Conservation (phyloP, 2,888 invertebrate species). For the Actias luna region DNA sequence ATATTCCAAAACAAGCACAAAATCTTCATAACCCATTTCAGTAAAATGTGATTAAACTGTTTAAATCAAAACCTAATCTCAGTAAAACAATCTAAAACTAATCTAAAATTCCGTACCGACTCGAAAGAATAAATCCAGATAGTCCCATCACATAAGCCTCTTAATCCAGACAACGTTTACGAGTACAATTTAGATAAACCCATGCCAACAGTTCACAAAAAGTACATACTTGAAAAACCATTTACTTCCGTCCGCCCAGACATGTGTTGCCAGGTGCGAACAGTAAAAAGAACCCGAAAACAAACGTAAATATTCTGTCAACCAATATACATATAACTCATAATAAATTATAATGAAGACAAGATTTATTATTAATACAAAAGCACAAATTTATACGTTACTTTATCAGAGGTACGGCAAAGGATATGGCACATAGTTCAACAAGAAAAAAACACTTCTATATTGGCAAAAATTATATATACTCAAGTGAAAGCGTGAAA, state of each 20-base stretch:
- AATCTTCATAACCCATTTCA: background rate
- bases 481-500: too few relatives aligned
- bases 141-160: background rate
- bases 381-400: too few relatives aligned
- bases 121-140: background rate
- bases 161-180: slow-evolving; percentile 9
- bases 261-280: background rate
- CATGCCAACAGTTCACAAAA: slow-evolving; percentile 25
- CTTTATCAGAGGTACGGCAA: too few relatives aligned
- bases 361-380: too few relatives aligned
- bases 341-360: too few relatives aligned
- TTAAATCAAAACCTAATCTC: background rate
- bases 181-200: slow-evolving; percentile 32
- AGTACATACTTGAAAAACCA: slow-evolving; percentile 23
- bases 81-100: background rate
- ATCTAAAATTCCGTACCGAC: slow-evolving; percentile 1
- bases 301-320: background rate
- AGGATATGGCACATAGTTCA: too few relatives aligned
- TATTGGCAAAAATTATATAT: too few relatives aligned
- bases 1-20: background rate
- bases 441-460: too few relatives aligned
- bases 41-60: background rate
- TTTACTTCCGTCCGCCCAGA: slow-evolving; percentile 20
- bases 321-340: background rate
- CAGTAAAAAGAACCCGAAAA: background rate